phyloP scores from a whole-genome alignment of 1,140 invertebrate species.

The Aradophagus sp. region DNA sequence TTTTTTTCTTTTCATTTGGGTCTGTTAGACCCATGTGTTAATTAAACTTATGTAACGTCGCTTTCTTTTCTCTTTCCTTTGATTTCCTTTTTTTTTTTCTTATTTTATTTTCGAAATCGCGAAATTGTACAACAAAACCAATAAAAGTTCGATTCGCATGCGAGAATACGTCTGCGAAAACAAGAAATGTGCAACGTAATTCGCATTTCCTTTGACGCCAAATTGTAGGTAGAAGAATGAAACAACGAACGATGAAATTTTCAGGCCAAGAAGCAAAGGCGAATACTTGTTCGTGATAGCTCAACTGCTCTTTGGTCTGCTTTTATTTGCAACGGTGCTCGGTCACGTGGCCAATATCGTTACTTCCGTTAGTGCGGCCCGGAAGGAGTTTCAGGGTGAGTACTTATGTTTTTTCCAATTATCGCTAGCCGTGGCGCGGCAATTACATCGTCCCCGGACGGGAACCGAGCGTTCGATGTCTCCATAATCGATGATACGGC shows the following conservation, averaged over 20 bases:
- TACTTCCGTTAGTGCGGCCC: conserved; percentile 92
- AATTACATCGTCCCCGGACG: conserved; percentile 8
- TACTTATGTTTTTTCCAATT: conserved; percentile 57
- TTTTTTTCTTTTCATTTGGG: no score
- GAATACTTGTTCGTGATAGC: conserved; percentile 94
- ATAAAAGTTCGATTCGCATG: no score
- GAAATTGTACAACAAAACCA: no score
- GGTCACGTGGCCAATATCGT: conserved; percentile 97
- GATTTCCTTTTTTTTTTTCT: no score
- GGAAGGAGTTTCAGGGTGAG: conserved; percentile 97
- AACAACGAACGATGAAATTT: conserved; percentile 21
- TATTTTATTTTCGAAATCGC: no score
- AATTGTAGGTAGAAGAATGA: no score
- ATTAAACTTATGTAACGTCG: no score
- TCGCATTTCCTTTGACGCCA: conserved; percentile 9
- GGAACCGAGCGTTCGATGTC: conserved; percentile 17
- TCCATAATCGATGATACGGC: conserved; percentile 19
- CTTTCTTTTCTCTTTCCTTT: no score
- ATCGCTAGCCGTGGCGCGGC: conserved; percentile 21
- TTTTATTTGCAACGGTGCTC: conserved; percentile 93
- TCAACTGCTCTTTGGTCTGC: conserved; percentile 91
- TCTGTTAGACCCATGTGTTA: no score
- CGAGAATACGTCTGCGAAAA: no score
- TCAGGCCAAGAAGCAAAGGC: conserved; percentile 87
- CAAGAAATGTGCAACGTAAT: no score